A percentile compares a stretch with the other conserved stretches of the same genome.
Evolutionary conservation across 1,140 invertebrate species (phyloP).

Genomic region (Pantala flavescens): DNA sequence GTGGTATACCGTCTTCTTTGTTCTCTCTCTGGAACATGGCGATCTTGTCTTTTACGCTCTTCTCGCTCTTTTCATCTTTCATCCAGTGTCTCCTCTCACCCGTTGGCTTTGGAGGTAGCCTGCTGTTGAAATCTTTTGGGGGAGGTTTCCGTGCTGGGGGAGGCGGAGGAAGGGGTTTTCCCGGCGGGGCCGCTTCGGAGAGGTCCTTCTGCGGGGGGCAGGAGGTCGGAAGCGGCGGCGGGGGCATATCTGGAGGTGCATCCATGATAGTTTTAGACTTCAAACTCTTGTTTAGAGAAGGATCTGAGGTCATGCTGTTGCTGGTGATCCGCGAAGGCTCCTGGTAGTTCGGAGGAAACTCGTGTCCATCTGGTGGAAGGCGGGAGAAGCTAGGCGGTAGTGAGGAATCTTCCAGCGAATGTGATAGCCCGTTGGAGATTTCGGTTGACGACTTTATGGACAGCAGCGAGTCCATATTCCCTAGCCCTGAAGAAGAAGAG

Average conservation of each 20-base stretch:
- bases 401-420: slow-evolving; percentile 20
- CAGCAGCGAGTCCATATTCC: slow-evolving; percentile 23
- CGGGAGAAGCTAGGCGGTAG: slow-evolving; percentile 42
- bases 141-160: slow-evolving; percentile 21
- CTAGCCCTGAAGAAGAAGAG: slow-evolving; percentile 20
- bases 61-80: slow-evolving; percentile 63
- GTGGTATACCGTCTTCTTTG: slow-evolving; percentile 31
- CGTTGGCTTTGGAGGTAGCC: neutral
- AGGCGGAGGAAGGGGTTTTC: slow-evolving; percentile 23
- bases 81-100: slow-evolving; percentile 31
- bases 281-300: neutral
- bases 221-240: slow-evolving; percentile 35
- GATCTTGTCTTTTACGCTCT: slow-evolving; percentile 74
- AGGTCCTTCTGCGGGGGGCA: slow-evolving; percentile 29
- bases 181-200: slow-evolving; percentile 5
- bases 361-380: slow-evolving; percentile 76
- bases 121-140: slow-evolving; percentile 25
- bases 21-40: slow-evolving; percentile 62
- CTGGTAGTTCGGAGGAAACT: slow-evolving; percentile 65
- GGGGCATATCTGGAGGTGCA: slow-evolving; percentile 23
- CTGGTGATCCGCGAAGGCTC: slow-evolving; percentile 38
- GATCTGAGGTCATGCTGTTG: neutral
- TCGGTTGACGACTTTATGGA: slow-evolving; percentile 16
- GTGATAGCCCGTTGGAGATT: slow-evolving; percentile 9
- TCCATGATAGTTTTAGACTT: neutral